Percentiles rank a stretch among this genome's conserved stretches.
Evolutionary conservation across 2,797 vertebrate species (phyloP).

Genomic region (Sebastolobus altivelis): DNA sequence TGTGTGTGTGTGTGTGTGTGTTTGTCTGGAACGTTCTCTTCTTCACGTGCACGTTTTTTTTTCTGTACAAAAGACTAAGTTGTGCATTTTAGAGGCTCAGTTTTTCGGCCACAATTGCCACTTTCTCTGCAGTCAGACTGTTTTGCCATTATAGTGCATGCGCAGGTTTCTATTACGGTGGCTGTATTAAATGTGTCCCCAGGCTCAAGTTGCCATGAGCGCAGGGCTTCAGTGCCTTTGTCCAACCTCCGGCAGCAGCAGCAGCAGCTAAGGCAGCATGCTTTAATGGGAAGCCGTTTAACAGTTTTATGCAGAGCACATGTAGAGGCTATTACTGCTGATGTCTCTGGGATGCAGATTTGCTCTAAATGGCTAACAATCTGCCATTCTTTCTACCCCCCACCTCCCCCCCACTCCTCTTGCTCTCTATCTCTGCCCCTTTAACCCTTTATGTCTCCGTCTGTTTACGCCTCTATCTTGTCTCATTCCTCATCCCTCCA

Average conservation of each 20-base stretch:
- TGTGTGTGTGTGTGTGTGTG: conserved; percentile 14
- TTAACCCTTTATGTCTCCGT: conserved; percentile 54
- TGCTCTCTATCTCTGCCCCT: conserved; percentile 37
- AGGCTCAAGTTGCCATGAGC: conserved; percentile 68
- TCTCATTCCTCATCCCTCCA: conserved; percentile 55
- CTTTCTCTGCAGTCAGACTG: conserved; percentile 46
- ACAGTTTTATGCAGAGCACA: conserved; percentile 75
- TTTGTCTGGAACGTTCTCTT: conserved; percentile 20
- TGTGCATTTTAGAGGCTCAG: conserved; percentile 30
- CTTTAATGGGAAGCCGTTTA: conserved; percentile 79
- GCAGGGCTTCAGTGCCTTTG: conserved; percentile 57
- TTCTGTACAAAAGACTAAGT: conserved; percentile 33
- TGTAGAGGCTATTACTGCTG: conserved; percentile 77
- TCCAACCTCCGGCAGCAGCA: conserved; percentile 62
- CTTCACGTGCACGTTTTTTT: conserved; percentile 13
- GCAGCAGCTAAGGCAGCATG: conserved; percentile 50
- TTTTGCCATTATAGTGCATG: conserved; percentile 60
- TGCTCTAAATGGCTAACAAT: conserved; percentile 76
- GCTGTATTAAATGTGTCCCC: conserved; percentile 70
- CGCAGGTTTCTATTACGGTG: conserved; percentile 59
- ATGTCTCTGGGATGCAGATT: conserved; percentile 79
- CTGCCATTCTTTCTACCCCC: conserved; percentile 48
- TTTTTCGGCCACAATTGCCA: conserved; percentile 34
- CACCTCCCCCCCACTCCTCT: background rate
- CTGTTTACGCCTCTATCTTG: conserved; percentile 53